Percentiles rank a stretch among this genome's conserved stretches.
These are phyloP conservation scores for Sebastes paucispinis DNA, from an alignment of 2,797 vertebrate species.

Conservation along the genomic window DNA sequence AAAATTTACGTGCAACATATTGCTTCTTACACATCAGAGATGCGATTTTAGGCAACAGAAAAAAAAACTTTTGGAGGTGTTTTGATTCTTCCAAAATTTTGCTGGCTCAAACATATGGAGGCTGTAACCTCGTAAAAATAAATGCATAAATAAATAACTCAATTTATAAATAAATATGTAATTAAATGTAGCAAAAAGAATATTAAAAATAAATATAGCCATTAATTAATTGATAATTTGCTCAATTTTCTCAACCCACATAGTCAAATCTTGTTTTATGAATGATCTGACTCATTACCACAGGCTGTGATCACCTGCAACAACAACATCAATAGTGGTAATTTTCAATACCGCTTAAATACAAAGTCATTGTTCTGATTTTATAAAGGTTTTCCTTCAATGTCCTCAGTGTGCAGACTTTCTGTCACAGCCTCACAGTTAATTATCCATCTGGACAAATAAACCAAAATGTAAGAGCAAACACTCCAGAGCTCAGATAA, in stretches of 20 bases:
- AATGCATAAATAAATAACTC: too few relatives aligned
- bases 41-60: fast-evolving
- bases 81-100: neutral
- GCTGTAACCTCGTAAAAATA: too few relatives aligned
- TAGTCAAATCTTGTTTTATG: neutral
- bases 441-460: neutral
- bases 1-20: neutral
- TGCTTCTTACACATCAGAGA: neutral
- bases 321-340: neutral
- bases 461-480: neutral
- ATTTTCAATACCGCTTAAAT: neutral
- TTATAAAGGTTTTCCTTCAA: neutral
- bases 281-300: neutral
- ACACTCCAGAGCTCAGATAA: neutral
- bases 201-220: too few relatives aligned
- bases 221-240: too few relatives aligned
- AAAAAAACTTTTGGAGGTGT: neutral
- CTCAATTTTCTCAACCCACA: neutral
- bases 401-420: neutral
- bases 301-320: too few relatives aligned
- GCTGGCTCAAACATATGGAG: fast-evolving
- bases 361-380: neutral
- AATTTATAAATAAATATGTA: too few relatives aligned
- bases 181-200: too few relatives aligned
- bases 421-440: neutral